Evolutionary conservation across 2,888 invertebrate genomes (phyloP).

Genomic region (Agrochola circellaris): DNA sequence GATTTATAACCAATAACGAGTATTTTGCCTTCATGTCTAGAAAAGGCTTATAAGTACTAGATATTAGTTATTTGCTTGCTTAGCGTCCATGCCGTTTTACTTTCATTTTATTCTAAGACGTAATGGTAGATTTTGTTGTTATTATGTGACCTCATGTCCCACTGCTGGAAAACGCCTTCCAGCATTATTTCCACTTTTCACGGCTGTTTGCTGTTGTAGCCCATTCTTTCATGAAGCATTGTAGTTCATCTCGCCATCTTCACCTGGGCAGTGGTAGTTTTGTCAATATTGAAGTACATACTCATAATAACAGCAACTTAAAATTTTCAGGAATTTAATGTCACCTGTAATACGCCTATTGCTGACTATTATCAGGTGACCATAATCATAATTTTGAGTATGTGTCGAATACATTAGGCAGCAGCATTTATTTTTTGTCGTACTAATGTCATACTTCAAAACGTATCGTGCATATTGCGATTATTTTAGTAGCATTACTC

Average conservation of each 20-base stretch:
- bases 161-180: background rate
- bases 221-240: background rate
- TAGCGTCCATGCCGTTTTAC: background rate
- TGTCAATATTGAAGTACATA: conserved; percentile 3
- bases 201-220: background rate
- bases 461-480: background rate
- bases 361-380: conserved; percentile 39
- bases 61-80: conserved; percentile 8
- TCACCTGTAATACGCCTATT: conserved; percentile 30
- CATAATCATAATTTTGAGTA: conserved; percentile 33
- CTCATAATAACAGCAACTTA: conserved; percentile 26
- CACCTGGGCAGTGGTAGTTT: background rate
- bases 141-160: background rate
- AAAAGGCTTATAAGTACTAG: conserved; percentile 1
- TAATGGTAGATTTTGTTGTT: background rate
- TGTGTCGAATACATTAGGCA: conserved; percentile 22
- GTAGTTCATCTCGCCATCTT: background rate
- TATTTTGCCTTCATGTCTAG: conserved; percentile 2
- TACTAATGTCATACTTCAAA: background rate
- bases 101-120: conserved; percentile 6
- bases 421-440: background rate
- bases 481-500: background rate
- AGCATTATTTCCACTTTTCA: background rate
- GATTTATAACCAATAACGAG: conserved; percentile 24
- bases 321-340: conserved; percentile 42